A percentile compares a stretch with the other conserved stretches of the same genome.
phyloP scores from a whole-genome alignment of 1,140 invertebrate genomes.

The Trichomalopsis sarcophagae region DNA sequence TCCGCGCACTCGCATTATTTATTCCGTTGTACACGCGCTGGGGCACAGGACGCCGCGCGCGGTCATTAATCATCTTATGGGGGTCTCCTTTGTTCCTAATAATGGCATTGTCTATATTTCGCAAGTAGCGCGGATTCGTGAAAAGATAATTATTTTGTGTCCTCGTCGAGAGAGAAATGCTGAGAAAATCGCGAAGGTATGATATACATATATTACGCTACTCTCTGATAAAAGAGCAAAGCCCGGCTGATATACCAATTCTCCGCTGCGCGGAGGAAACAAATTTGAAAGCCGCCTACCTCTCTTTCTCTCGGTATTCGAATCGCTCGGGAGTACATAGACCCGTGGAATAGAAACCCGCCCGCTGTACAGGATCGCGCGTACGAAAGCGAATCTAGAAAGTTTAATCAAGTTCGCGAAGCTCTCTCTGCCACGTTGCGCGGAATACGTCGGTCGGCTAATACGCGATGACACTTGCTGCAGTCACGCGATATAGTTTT shows the following conservation, averaged over 20 bases:
- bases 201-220: background rate
- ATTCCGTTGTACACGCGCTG: background rate
- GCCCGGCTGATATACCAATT: no score
- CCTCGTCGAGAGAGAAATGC: background rate
- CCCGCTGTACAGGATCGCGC: background rate
- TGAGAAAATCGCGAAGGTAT: background rate
- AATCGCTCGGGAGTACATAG: background rate
- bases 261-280: background rate
- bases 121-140: constrained; percentile 11
- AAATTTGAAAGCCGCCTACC: background rate
- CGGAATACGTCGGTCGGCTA: background rate
- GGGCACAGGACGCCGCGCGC: background rate
- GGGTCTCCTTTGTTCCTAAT: constrained; percentile 31
- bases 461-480: constrained; percentile 8
- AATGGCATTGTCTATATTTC: constrained; percentile 31
- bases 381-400: background rate
- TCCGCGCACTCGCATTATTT: background rate
- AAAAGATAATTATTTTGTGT: constrained; percentile 10
- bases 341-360: no score
- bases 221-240: constrained; percentile 2
- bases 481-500: background rate
- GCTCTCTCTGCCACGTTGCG: background rate
- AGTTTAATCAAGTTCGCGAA: constrained; percentile 38
- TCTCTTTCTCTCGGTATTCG: background rate
- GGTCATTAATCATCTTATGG: constrained; percentile 31